phyloP scores from a whole-genome alignment of 2,113 vertebrate species.

The Chloropsis hardwickii region DNA sequence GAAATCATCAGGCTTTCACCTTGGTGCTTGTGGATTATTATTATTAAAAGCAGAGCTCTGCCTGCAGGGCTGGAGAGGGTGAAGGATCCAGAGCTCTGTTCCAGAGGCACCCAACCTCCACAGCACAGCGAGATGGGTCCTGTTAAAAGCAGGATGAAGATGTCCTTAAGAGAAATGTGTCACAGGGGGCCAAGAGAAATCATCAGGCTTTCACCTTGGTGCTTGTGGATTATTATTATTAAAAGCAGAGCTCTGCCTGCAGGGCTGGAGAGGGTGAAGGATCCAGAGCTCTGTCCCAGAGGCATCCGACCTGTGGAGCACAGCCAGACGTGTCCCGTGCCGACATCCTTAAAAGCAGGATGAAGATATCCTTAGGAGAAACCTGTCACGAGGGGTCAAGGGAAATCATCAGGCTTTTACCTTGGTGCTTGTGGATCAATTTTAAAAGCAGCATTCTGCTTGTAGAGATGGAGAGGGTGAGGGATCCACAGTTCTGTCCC shows the following conservation, averaged over 20 bases:
- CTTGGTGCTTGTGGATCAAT: background rate
- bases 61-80: background rate
- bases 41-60: background rate
- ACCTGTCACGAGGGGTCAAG: background rate
- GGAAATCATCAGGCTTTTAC: background rate
- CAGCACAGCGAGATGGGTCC: background rate
- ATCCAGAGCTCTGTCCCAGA: background rate
- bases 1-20: background rate
- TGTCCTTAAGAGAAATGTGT: background rate
- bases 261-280: background rate
- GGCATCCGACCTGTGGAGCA: rapidly evolving
- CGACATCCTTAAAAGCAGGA: background rate
- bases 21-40: background rate
- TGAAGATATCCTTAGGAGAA: background rate
- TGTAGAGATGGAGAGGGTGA: background rate
- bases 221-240: background rate
- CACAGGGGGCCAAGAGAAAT: background rate
- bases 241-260: background rate
- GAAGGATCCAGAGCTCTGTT: background rate
- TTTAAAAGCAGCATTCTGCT: background rate
- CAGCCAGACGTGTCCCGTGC: rapidly evolving
- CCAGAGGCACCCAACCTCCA: background rate
- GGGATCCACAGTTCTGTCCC: background rate
- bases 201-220: background rate
- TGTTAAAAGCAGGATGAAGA: background rate